Evolutionary conservation across 2,888 invertebrate species (phyloP), one percentile per base, ranked within the genome.

Genomic region (Drosophila buzzatii): DNA sequence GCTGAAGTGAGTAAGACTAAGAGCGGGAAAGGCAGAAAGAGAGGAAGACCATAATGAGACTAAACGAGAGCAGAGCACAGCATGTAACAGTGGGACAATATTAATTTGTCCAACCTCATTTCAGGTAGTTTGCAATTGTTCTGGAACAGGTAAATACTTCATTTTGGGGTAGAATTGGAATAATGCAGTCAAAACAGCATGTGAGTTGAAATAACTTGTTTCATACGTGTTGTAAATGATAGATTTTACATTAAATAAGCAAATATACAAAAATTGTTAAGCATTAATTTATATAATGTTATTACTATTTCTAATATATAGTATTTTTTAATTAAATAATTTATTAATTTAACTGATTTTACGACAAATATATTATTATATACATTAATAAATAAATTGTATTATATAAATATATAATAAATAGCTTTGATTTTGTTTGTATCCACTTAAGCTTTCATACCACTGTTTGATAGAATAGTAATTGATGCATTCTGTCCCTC

Each of bases 81-180:
- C 27, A 12, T 23, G n/a, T 20, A 52, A 89, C 73, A 56, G 81
- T 83, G 76, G 67, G 35, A 18, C 56, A 44, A 68, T 23, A n/a
- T 14, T 49, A 33, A 37, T 65, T 47, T 64, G 14, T 6, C 10
- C 7, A 31, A 18, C 16, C 18, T n/a, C 23, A 57, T 57, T 51
- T 65, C 3, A 51, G 39, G 27, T 27, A 53, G 20, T 35, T 52
- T 16, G 20, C 37, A 51, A 20, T 9, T 33, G n/a, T 35, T 18
- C 51, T 33, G 18, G 51, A 33, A 18, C 18, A 33, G 51, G 33
- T 33, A 33, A 51, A 33, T 51, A 51, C 10, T 51, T 10, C 3
- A 33, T 18, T n/a, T 51, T 12, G 31, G 31, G 49, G 49, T 31
- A n/a, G 49, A 49, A 49, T 10, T n/a, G 2, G 9, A 3, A 8